Percentiles rank a stretch among this genome's conserved stretches.
Evolutionary conservation across 2,888 invertebrate species (phyloP).

Genomic region (Drosophila mimica): DNA sequence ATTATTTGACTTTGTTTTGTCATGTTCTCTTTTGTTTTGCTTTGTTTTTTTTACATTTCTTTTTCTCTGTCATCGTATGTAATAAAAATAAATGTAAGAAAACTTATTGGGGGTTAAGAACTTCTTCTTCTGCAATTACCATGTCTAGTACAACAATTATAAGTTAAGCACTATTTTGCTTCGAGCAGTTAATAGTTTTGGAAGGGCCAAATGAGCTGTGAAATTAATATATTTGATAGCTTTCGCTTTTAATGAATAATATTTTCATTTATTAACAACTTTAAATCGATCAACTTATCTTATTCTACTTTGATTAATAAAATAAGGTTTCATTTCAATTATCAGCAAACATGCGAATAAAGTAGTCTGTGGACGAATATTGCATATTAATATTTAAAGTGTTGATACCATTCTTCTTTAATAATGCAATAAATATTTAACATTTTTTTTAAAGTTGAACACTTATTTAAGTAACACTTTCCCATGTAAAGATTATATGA

Average conservation of each 20-base stretch:
- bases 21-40: slow-evolving; percentile 24
- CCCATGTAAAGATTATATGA: neutral
- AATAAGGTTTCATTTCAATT: neutral
- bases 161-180: neutral
- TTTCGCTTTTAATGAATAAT: neutral
- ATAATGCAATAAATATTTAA: neutral
- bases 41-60: slow-evolving; percentile 12
- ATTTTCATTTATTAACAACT: neutral
- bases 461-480: neutral
- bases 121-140: neutral
- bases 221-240: neutral
- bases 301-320: neutral
- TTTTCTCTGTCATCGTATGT: slow-evolving; percentile 9
- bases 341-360: neutral
- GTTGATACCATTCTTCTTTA: neutral
- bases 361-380: neutral
- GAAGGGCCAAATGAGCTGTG: neutral
- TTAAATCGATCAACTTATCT: fast-evolving
- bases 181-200: neutral
- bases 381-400: neutral
- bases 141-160: neutral
- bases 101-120: neutral
- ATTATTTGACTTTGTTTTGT: slow-evolving; percentile 36
- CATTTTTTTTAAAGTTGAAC: neutral
- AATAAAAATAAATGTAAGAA: slow-evolving; percentile 2